Conservation (phyloP, 2,797 vertebrate genomes). For the Acanthornis magna region DNA sequence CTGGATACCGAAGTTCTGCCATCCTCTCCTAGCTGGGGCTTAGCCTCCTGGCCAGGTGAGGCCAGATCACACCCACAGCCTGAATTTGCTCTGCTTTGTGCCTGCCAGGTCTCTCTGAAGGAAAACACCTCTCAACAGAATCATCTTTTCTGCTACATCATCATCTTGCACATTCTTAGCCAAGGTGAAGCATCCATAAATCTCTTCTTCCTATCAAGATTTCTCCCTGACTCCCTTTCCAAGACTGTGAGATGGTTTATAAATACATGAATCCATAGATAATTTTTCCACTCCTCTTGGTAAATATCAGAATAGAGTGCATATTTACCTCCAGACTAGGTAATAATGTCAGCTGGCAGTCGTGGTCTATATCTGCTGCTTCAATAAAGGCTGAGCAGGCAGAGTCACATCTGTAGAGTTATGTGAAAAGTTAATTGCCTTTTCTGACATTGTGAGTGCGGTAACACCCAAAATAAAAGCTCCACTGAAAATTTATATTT, state of each 20-base stretch:
- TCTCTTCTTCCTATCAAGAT: neutral
- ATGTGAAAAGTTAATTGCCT: neutral
- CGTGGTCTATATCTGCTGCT: neutral
- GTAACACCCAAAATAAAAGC: neutral
- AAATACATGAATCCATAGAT: neutral
- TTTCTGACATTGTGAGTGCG: neutral
- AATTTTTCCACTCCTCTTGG: neutral
- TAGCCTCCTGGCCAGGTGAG: neutral
- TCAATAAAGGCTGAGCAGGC: neutral
- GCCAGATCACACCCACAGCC: neutral
- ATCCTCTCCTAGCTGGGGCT: neutral
- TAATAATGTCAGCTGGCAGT: neutral
- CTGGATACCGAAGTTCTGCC: neutral
- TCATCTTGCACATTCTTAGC: neutral
- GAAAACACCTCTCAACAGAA: neutral
- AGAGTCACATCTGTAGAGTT: neutral
- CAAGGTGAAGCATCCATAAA: neutral
- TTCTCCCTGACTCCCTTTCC: neutral
- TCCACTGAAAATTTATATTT: neutral
- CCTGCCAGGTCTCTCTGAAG: neutral
- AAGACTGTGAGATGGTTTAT: neutral
- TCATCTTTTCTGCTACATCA: neutral
- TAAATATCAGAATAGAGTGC: neutral
- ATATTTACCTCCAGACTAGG: neutral
- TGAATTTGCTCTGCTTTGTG: neutral